Evolutionary conservation across 2,888 invertebrate genomes (phyloP), one percentile per base, ranked within the genome.

Genomic region (Deilephila porcellus): DNA sequence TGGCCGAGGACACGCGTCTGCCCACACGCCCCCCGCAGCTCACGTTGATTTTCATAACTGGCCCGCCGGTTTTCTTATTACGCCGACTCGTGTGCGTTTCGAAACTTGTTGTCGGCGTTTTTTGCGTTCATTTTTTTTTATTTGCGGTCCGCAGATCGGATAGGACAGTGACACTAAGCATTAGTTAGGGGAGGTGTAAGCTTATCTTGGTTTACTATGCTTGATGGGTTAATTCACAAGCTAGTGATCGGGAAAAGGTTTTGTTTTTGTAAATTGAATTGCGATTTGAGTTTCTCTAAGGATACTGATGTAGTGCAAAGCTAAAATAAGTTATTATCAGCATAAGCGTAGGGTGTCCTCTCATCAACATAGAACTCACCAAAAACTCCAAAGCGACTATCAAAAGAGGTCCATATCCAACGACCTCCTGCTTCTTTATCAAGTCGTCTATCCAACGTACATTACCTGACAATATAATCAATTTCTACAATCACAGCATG

Each of bases 31-130:
- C 62, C 72, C 73, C 56, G 71, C 71, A 17, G 67, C 67, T 67
- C 52, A 25, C 80, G 74, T 77, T 81, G 76, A 83, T 83, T 83
- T 83, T 83, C 83, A 83, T 83, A 83, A 83, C 82, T 76, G 83
- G 82, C 83, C 80, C 77, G 75, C 75, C 78, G 70, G 75, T 81
- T 82, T 80, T 82, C 80, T 81, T 77, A 74, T 78, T 79, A 75
- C 74, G 74, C 64, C 70, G 73, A 75, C 70, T 67, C 52, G 52
- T 79, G 81, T 81, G 67, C 73, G 74, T 81, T 76, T 79, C 76
- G 76, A 76, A 78, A 78, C 78, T 73, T 75, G 52, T 73, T 76
- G 71, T 45, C 56, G 59, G 59, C 20, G 29, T 74, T 80, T 81
- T 81, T 78, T 74, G 34, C 71, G 71, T 14, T 25, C 7, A n/a